A percentile compares a stretch with the other conserved stretches of the same genome.
Evolutionary conservation across 2,888 invertebrate genomes (phyloP).

Genomic region (Archips crataeganus): DNA sequence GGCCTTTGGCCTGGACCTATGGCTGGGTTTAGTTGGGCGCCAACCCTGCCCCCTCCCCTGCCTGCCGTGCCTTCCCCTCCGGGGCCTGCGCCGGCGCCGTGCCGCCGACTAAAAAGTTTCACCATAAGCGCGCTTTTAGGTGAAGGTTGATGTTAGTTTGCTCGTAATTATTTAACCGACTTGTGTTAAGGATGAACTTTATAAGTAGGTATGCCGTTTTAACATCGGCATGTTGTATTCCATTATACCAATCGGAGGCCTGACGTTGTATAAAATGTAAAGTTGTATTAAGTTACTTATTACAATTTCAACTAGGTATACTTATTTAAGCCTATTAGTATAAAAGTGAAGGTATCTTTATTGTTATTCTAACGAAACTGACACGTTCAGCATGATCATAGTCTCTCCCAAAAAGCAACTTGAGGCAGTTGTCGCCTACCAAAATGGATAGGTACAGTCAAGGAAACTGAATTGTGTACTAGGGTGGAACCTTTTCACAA

Average conservation of each 20-base stretch:
- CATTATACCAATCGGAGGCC: conserved; percentile 5
- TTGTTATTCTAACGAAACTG: too few relatives aligned
- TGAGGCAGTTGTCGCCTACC: too few relatives aligned
- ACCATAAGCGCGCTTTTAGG: conserved; percentile 81
- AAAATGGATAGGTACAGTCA: too few relatives aligned
- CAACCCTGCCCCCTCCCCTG: conserved; percentile 62
- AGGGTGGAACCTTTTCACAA: too few relatives aligned
- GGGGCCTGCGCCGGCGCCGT: conserved; percentile 68
- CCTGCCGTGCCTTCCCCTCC: conserved; percentile 60
- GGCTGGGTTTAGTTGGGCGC: conserved; percentile 68
- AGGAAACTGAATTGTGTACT: too few relatives aligned
- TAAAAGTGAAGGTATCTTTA: too few relatives aligned
- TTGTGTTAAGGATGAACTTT: neutral
- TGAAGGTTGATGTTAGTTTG: conserved; percentile 67
- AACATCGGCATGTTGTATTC: neutral
- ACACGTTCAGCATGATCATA: too few relatives aligned
- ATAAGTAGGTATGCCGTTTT: neutral
- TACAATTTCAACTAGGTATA: too few relatives aligned
- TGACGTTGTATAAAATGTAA: too few relatives aligned
- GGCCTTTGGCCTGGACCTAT: conserved; percentile 68
- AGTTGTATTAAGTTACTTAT: too few relatives aligned
- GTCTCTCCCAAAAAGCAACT: too few relatives aligned
- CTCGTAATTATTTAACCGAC: neutral
- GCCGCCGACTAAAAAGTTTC: conserved; percentile 77
- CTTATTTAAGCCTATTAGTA: too few relatives aligned